A percentile compares a stretch with the other conserved stretches of the same genome.
These are phyloP conservation scores for Lateolabrax maculatus DNA, from an alignment of 2,797 vertebrate genomes.

Conservation along the genomic window DNA sequence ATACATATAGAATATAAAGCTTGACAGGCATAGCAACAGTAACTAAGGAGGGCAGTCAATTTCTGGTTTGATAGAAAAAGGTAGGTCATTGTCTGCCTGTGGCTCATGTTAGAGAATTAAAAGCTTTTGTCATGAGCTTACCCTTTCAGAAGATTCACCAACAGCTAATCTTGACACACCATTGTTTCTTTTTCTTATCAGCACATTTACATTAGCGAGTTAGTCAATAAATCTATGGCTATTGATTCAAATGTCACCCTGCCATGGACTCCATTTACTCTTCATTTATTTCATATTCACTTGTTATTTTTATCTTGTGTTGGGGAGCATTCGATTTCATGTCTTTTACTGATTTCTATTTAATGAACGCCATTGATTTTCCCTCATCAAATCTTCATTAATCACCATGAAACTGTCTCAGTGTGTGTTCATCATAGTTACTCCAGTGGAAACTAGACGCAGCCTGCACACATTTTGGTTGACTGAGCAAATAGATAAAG, in stretches of 20 bases:
- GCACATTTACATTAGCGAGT: constrained; percentile 41
- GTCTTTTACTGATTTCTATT: constrained; percentile 67
- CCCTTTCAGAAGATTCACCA: constrained; percentile 46
- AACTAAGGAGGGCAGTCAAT: no score
- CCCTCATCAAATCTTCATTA: constrained; percentile 74
- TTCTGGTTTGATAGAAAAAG: constrained; percentile 1
- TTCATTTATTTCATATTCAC: constrained; percentile 63
- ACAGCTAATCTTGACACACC: constrained; percentile 38
- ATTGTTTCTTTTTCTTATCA: constrained; percentile 58
- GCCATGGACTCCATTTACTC: constrained; percentile 52
- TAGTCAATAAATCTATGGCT: constrained; percentile 59
- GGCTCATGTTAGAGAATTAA: constrained; percentile 29
- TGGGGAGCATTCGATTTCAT: constrained; percentile 56
- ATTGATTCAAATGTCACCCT: constrained; percentile 58
- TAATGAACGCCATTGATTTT: constrained; percentile 77
- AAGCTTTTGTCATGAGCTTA: constrained; percentile 29
- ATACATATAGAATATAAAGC: background rate
- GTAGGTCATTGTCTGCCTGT: constrained; percentile 28
- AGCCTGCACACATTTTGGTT: constrained; percentile 21
- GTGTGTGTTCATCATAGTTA: constrained; percentile 39
- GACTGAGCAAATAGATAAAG: constrained; percentile 38
- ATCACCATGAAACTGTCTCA: constrained; percentile 64
- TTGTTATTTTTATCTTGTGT: constrained; percentile 64
- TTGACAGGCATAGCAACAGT: background rate
- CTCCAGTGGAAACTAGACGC: constrained; percentile 43